Conservation (phyloP, 2,113 vertebrate genomes). For the Piaya cayana region DNA sequence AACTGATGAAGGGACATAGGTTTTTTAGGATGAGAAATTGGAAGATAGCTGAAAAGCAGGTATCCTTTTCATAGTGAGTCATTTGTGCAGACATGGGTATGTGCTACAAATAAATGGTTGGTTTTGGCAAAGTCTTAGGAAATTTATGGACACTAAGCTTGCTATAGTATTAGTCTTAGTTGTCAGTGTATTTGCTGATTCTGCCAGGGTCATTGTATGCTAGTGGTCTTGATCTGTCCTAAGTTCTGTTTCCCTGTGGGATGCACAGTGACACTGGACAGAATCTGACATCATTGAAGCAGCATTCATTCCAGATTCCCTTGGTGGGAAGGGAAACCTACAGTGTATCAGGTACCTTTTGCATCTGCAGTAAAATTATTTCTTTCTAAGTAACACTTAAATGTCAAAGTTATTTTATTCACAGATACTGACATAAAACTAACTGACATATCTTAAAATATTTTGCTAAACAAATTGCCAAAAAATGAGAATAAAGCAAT, state of each 20-base stretch:
- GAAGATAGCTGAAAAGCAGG: rapidly evolving
- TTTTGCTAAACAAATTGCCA: neutral
- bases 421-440: neutral
- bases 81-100: neutral
- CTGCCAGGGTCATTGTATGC: neutral
- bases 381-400: neutral
- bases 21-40: neutral
- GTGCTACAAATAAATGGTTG: rapidly evolving
- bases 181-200: neutral
- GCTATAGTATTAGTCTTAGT: neutral
- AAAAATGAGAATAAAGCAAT: neutral
- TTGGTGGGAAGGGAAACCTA: neutral
- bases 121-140: neutral
- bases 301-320: neutral
- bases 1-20: neutral
- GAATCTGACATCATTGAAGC: neutral
- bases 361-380: neutral
- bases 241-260: neutral
- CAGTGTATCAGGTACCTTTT: neutral
- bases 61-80: neutral
- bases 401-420: neutral
- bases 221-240: neutral
- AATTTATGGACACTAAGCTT: neutral
- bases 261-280: neutral
- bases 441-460: neutral